Evolutionary conservation across 2,797 vertebrate genomes (phyloP), one percentile per base, ranked within the genome.

Genomic region (Rhinogobio ventralis): DNA sequence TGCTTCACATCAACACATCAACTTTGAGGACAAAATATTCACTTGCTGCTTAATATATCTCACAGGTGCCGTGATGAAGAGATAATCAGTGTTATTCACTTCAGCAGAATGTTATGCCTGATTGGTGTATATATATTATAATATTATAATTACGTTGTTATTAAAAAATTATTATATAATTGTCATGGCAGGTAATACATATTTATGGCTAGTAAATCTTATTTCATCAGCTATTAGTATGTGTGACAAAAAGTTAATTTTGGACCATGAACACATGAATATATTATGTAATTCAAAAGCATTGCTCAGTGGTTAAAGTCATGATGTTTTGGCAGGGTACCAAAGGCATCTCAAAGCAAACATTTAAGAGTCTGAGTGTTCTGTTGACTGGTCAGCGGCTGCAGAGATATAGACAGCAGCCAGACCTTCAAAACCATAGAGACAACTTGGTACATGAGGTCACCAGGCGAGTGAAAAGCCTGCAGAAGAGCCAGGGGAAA

Each of bases 291-390:
- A 17, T 20, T 45, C 23, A 33, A 51, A n/a, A 51, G 28, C 67
- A 51, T 85, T 66, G 49, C 25, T 49, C 8, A 20, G 30, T 39
- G 7, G 9, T 53, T 64, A 23, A 66, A 62, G 3, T 75, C 25
- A 42, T 76, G 10, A 71, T 67, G 64, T 23, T 17, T 64, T 79
- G 66, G 5, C 84, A 95, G 94, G 91, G 78, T 28, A 81, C 84
- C 7, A 93, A 91, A 57, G 93, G 93, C 84, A 93, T 95, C 71
- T 77, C 94, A 0, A 28, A 53, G 49, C 76, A 82, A 79, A 93
- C 89, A 28, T 85, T 91, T 67, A 89, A 76, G 79, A 91, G 72
- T 14, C 85, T 94, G 75, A 91, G 87, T 85, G 42, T 80, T 17
- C 25, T 91, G 39, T 15, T 95, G 66, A 88, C 51, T 81, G 71